phyloP scores from a whole-genome alignment of 2,888 invertebrate genomes.

The Epicampocera succincta region DNA sequence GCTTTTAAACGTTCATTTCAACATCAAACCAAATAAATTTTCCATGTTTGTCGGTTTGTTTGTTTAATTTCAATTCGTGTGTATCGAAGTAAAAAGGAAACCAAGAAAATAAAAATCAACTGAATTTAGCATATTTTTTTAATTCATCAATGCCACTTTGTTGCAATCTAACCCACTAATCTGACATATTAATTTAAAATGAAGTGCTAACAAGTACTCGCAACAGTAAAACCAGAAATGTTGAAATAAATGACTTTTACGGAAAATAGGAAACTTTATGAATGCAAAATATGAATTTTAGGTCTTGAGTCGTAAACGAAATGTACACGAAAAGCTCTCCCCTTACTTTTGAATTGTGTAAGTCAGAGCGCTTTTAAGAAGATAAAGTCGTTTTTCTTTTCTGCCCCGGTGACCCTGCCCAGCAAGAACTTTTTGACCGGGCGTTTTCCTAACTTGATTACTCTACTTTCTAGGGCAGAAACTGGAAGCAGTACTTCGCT shows the following conservation, averaged over 20 bases:
- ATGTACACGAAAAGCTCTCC: too few relatives aligned
- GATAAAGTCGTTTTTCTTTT: too few relatives aligned
- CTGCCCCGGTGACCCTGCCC: too few relatives aligned
- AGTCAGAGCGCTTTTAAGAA: too few relatives aligned
- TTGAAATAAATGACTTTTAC: background rate
- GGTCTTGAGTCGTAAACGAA: too few relatives aligned
- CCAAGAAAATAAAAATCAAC: constrained; percentile 6
- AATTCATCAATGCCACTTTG: constrained; percentile 73
- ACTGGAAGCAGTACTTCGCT: too few relatives aligned
- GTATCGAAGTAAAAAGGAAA: background rate
- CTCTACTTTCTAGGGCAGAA: too few relatives aligned
- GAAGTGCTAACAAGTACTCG: constrained; percentile 65
- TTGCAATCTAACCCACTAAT: constrained; percentile 76
- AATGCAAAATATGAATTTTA: too few relatives aligned
- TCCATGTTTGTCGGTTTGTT: background rate
- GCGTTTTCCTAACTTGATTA: too few relatives aligned
- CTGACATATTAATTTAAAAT: constrained; percentile 77
- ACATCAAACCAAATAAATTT: constrained; percentile 12
- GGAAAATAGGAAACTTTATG: background rate
- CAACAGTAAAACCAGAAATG: constrained; percentile 14
- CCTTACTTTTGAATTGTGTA: too few relatives aligned
- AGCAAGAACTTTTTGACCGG: too few relatives aligned
- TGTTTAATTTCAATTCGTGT: constrained; percentile 32
- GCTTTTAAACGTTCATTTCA: background rate
- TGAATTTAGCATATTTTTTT: constrained; percentile 67